Evolutionary conservation across 23 tunicate genomes (phyloP), one percentile per base, ranked within the genome.

Genomic region (Corella eumyota): DNA sequence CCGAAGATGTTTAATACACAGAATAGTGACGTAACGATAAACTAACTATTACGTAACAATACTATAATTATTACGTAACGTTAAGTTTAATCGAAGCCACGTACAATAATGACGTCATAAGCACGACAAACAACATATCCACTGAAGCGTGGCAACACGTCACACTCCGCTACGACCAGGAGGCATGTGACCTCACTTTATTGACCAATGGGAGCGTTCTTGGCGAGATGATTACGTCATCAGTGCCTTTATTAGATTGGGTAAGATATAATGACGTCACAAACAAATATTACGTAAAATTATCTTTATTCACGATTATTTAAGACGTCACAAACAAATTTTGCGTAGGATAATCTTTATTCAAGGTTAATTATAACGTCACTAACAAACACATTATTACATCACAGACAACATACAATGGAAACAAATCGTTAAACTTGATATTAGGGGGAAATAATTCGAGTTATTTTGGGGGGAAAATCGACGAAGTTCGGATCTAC

Each of bases 111-210:
- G 19, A 59, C 26, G 17, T 33, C 40, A 28, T 59, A 6, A 51
- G 6, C 23, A 27, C 57, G 23, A 51, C 27, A 6, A 19, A 6
- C 23, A 6, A 7, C 23, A 27, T 51, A 27, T 51, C 57, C 57
- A 51, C 57, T 51, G 70, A 40, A 9, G 13, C 50, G 19, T 65
- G 70, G 70, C 57, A 65, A 28, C 70, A 65, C 27, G 70, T 50
- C 22, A 50, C 58, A 6, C 20, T 65, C 35, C 58, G 70, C n/a
- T 65, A 65, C 27, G 70, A 65, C 58, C 29, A 34, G 0, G 70
- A 38, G 5, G 17, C 28, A n/a, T 65, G 70, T 65, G 70, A 65
- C 19, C 58, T 65, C 19, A 65, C 70, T 0, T 0, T 65, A 22
- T 40, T 65, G 19, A 65, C 70, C 7, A 65, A 65, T 36, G 70